Evolutionary conservation across 2,113 vertebrate species (phyloP).

Genomic region (Planiliza haematocheilus): DNA sequence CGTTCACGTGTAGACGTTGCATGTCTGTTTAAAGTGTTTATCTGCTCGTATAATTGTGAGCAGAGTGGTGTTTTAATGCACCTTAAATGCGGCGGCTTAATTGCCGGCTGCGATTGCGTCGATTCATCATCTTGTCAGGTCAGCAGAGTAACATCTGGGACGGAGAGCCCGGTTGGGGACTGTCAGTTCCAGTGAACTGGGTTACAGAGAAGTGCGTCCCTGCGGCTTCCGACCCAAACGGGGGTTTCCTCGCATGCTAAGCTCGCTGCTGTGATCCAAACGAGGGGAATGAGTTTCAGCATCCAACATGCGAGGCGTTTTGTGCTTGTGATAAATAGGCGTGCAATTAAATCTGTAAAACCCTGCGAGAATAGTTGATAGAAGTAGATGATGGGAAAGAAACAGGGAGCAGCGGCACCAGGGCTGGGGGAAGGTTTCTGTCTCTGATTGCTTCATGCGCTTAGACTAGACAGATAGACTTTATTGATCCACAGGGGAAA

Average conservation of each 20-base stretch:
- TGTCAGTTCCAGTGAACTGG: slow-evolving; percentile 33
- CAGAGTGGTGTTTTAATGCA: not conserved
- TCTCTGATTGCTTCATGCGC: too few species aligned
- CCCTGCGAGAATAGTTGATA: not conserved
- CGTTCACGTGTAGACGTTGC: too few species aligned
- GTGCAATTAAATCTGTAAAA: not conserved
- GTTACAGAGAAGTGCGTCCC: slow-evolving; percentile 41
- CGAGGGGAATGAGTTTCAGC: slow-evolving; percentile 26
- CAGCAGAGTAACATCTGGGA: slow-evolving; percentile 56
- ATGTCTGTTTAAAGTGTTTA: too few species aligned
- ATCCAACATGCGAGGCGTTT: slow-evolving; percentile 28
- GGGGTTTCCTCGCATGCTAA: slow-evolving; percentile 8
- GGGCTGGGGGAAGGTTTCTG: too few species aligned
- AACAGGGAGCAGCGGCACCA: not conserved
- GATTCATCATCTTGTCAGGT: slow-evolving; percentile 57
- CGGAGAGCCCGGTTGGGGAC: slow-evolving; percentile 33
- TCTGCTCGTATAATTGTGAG: not conserved
- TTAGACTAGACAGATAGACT: too few species aligned
- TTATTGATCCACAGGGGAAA: too few species aligned
- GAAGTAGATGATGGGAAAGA: not conserved
- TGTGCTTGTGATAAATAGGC: slow-evolving; percentile 10
- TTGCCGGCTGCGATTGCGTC: slow-evolving; percentile 43
- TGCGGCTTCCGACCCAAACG: slow-evolving; percentile 12
- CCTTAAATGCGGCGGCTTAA: slow-evolving; percentile 37
- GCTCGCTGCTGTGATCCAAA: not conserved